These are phyloP conservation scores for Paragorgia papillata DNA, from an alignment of 92 coral and sea anemone genomes.

Conservation along the genomic window DNA sequence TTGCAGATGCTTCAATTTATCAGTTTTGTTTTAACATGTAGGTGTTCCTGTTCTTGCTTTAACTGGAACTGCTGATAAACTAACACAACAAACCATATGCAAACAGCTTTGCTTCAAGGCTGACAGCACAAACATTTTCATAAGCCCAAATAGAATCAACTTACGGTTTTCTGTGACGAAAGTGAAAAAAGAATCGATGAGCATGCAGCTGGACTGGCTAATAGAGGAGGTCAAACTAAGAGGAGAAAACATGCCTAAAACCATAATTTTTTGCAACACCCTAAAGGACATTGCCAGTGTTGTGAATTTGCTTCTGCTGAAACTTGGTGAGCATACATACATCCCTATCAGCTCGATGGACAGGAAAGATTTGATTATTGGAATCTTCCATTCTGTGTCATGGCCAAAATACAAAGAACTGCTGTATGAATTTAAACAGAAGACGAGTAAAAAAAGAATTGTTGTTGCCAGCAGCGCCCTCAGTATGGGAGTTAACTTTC, in stretches of 20 bases:
- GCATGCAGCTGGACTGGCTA: constrained; percentile 1
- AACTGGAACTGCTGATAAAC: constrained; percentile 50
- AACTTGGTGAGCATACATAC: constrained; percentile 18
- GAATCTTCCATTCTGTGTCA: constrained; percentile 18
- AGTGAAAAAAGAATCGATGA: background rate
- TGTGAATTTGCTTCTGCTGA: background rate
- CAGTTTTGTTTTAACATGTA: constrained; percentile 9
- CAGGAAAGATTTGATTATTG: constrained; percentile 8
- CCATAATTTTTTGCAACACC: constrained; percentile 12
- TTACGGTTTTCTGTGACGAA: too few relatives aligned
- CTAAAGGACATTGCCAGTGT: constrained; percentile 10
- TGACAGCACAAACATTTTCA: background rate
- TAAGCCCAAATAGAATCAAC: constrained; percentile 6
- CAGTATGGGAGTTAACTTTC: constrained; percentile 16
- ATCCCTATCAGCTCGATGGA: background rate
- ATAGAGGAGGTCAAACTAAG: background rate
- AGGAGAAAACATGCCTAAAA: background rate
- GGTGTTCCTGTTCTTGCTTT: constrained; percentile 52
- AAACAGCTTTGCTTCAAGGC: constrained; percentile 26
- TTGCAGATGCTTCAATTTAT: background rate
- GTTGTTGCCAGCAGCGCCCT: constrained; percentile 20
- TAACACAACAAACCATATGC: constrained; percentile 21
- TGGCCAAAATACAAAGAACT: background rate
- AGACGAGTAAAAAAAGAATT: constrained; percentile 3
- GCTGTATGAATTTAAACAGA: background rate